Percentiles rank a stretch among this genome's conserved stretches.
phyloP scores from a whole-genome alignment of 2,888 invertebrate species.

The Gisinianus flammeolus region DNA sequence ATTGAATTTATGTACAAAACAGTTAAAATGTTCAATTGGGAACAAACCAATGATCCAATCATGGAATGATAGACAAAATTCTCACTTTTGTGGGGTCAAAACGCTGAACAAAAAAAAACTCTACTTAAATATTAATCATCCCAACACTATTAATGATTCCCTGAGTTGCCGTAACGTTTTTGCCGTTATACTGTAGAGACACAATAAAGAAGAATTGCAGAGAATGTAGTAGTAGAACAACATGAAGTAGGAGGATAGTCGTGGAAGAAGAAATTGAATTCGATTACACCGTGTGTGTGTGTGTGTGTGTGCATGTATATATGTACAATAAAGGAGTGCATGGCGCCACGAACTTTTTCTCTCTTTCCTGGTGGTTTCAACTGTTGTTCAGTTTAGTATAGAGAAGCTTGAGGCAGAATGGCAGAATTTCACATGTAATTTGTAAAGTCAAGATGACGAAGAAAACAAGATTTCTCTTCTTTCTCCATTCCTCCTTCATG shows the following conservation, averaged over 20 bases:
- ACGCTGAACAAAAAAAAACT: not conserved
- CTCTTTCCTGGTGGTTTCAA: not conserved
- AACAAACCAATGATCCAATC: too few relatives aligned
- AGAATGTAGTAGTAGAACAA: slow-evolving; percentile 22
- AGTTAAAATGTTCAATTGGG: too few relatives aligned
- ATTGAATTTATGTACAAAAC: too few relatives aligned
- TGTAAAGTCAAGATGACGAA: slow-evolving; percentile 36
- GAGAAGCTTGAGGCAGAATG: slow-evolving; percentile 10
- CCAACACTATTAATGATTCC: slow-evolving; percentile 38
- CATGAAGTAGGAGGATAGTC: slow-evolving; percentile 23
- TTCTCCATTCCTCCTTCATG: not conserved
- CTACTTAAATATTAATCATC: slow-evolving; percentile 35
- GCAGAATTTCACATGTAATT: slow-evolving; percentile 31
- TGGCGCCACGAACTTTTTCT: slow-evolving; percentile 5
- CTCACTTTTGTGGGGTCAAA: slow-evolving; percentile 12
- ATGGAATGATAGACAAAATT: not conserved
- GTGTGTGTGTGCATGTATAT: too few relatives aligned
- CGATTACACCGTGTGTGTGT: slow-evolving; percentile 26
- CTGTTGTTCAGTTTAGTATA: not conserved
- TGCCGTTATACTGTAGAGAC: too few relatives aligned
- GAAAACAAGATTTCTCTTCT: slow-evolving; percentile 27
- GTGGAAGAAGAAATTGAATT: slow-evolving; percentile 29
- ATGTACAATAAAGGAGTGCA: not conserved
- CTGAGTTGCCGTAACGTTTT: slow-evolving; percentile 34
- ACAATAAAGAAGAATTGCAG: slow-evolving; percentile 23